Evolutionary conservation across 1,140 invertebrate species (phyloP), one percentile per base, ranked within the genome.

Genomic region (Alviniconcha marisindica): DNA sequence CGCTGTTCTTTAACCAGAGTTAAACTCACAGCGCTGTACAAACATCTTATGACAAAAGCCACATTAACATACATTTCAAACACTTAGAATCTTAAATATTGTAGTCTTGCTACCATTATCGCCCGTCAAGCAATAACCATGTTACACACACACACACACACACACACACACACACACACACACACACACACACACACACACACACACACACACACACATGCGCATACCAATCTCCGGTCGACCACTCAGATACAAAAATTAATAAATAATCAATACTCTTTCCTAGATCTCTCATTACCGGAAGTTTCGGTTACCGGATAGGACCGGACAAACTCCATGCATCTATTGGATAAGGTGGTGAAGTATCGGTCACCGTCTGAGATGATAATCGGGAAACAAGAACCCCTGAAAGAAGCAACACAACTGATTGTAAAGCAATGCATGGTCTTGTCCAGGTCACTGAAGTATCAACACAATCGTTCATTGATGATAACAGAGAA

Each of bases 331-430:
- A 73, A 73, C 38, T 73, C 71, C 71, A 73, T 73, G 21, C 71
- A 73, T 5, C 71, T 33, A 10, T 33, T 73, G 36, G 71, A 73
- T 21, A 73, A 33, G 71, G 38, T 73, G 40, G 71, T 73, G 71
- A 73, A 73, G 40, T 73, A 73, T 12, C 71, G 71, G 24, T 73
- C 71, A 3, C 71, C 71, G 3, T 73, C 71, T 4, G 36, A 40
- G 71, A 73, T 73, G 71, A 73, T 73, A 38, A 73, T 73, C 36
- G 71, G 71, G 40, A 73, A 73, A 42, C 71, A 73, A 1, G 71
- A 38, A 15, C 71, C 71, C 15, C 71, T 73, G n/a, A n/a, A n/a
- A n/a, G n/a, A n/a, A n/a, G 71, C 71, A 73, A 69, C 60, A 66
- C 28, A 15, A 10, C 7, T 31, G 5, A 66, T 31, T 66, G 7